These are phyloP conservation scores for Anas capensis DNA, from an alignment of 2,797 vertebrate species.

Conservation along the genomic window DNA sequence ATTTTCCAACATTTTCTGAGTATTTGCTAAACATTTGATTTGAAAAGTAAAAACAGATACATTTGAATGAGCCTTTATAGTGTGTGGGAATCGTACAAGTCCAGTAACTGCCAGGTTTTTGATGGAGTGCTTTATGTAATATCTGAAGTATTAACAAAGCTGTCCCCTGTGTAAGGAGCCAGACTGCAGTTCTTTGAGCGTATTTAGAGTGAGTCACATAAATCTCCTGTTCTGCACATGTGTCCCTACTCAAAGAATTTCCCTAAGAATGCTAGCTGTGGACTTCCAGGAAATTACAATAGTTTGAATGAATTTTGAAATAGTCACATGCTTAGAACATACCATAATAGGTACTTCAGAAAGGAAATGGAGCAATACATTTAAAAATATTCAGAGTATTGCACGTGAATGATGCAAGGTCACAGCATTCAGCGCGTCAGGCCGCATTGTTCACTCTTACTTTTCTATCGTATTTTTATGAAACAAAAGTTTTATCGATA, in stretches of 20 bases:
- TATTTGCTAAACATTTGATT: background rate
- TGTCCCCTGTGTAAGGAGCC: slow-evolving; percentile 33
- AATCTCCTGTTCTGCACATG: slow-evolving; percentile 63
- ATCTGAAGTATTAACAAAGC: slow-evolving; percentile 45
- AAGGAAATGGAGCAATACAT: slow-evolving; percentile 18
- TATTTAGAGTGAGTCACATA: slow-evolving; percentile 56
- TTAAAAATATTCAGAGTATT: background rate
- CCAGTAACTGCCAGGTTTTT: slow-evolving; percentile 17
- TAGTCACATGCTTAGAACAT: slow-evolving; percentile 24
- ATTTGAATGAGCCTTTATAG: background rate
- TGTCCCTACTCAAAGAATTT: slow-evolving; percentile 68
- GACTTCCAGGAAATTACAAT: slow-evolving; percentile 78
- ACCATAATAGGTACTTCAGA: slow-evolving; percentile 12
- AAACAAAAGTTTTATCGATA: background rate
- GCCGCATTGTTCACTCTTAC: background rate
- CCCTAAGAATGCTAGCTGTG: slow-evolving; percentile 54
- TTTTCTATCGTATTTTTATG: background rate
- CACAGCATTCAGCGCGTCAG: slow-evolving; percentile 31
- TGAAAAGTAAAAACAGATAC: background rate
- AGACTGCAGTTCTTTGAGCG: background rate
- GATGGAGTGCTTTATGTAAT: slow-evolving; percentile 15
- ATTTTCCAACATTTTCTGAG: background rate
- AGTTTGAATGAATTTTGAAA: slow-evolving; percentile 68
- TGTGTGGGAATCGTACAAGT: background rate
- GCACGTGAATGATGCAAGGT: background rate